Evolutionary conservation across 1,140 invertebrate genomes (phyloP), one percentile per base, ranked within the genome.

Genomic region (Araneus ventricosus): DNA sequence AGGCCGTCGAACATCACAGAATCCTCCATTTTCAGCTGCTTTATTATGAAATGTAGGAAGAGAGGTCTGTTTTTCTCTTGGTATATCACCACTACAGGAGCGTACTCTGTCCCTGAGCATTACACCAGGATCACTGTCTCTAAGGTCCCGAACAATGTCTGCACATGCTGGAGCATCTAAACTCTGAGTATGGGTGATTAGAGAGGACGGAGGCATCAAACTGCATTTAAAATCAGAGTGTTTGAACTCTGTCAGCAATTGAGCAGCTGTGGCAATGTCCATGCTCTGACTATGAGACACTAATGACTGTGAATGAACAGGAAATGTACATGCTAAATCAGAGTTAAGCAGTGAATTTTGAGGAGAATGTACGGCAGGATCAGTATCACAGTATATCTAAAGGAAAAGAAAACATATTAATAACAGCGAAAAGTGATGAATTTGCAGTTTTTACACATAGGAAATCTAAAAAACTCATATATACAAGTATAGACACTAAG

Each of bases 101-200:
- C 91, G 37, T 2, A 93, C 89, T 70, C 94, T 70, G 24, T 79
- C 89, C 30, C 89, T 57, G 3, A 87, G 79, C 7, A 79, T 22
- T 7, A 86, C 87, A 52, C 57, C 27, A 17, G 79, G 92, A 45
- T 84, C 75, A 45, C 37, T 90, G 59, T 94, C 85, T 59, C 93
- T 89, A 24, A 94, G 82, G 37, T 94, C 94, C n/a, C 79, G 63
- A 8, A 94, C 41, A 61, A 94, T 86, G n/a, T 93, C 89, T n/a
- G 85, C 89, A 88, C 94, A 84, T 6, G 41, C 85, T 59, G 90
- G 61, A 10, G 92, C 82, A 88, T 94, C 94, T 24, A 94, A 45
- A 94, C 94, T 94, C 93, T 94, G 94, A 8, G 94, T 94, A 41
- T 94, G 94, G 14, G 94, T 84, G 45, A 94, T 94, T 17, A 94